Evolutionary conservation across 1,140 invertebrate species (phyloP).

Genomic region (Drosophila ficusphila): DNA sequence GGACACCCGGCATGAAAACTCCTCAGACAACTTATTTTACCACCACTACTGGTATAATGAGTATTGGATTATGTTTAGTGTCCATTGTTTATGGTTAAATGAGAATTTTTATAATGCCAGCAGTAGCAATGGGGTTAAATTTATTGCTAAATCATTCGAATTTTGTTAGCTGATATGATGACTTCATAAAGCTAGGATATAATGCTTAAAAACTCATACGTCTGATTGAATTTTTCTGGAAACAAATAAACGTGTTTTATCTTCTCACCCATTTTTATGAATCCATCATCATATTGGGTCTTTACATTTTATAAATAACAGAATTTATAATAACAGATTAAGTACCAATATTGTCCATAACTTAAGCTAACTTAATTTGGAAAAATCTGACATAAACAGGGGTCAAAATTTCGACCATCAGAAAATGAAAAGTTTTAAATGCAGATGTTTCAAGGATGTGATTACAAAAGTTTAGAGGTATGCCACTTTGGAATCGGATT

Average conservation of each 20-base stretch:
- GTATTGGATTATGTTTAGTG: conserved; percentile 28
- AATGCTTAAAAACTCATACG: too few relatives aligned
- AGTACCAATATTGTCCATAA: too few relatives aligned
- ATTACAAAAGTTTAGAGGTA: too few relatives aligned
- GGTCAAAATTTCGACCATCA: too few relatives aligned
- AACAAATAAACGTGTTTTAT: neutral
- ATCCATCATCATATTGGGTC: neutral
- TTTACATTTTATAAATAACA: too few relatives aligned
- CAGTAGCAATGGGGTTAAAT: neutral
- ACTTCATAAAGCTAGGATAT: neutral
- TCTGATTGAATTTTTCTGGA: neutral
- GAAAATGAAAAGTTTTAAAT: too few relatives aligned
- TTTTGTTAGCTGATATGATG: conserved; percentile 5
- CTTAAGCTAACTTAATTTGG: too few relatives aligned
- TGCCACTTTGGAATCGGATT: too few relatives aligned
- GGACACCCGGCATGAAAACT: neutral
- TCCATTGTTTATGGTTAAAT: conserved; percentile 35
- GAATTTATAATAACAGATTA: too few relatives aligned
- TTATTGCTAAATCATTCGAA: neutral
- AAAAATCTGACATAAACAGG: too few relatives aligned
- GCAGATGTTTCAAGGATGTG: too few relatives aligned
- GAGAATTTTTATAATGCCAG: conserved; percentile 1
- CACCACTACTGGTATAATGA: conserved; percentile 1
- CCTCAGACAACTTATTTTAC: neutral
- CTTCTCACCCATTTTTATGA: neutral